Conservation (phyloP, 1,140 invertebrate species). For the Macrosteles quadrilineatus region DNA sequence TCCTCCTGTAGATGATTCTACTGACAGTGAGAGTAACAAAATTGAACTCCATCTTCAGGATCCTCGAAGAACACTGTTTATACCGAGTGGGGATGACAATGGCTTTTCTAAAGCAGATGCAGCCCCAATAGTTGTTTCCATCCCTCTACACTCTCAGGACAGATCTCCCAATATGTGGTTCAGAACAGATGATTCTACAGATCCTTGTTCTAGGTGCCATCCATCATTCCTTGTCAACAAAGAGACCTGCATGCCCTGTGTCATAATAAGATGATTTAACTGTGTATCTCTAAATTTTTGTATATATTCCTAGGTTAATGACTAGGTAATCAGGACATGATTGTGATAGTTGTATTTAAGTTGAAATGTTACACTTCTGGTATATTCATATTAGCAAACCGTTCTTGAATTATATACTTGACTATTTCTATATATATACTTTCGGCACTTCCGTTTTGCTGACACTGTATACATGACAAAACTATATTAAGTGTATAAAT, state of each 20-base stretch:
- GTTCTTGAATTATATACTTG: no score
- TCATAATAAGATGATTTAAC: conserved; percentile 29
- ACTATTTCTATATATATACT: no score
- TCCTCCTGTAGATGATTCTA: conserved; percentile 25
- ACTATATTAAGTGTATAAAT: no score
- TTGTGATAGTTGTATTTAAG: conserved; percentile 2
- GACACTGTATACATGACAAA: no score
- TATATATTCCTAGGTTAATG: not conserved
- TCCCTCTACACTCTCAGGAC: conserved; percentile 19
- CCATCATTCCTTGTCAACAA: conserved; percentile 38
- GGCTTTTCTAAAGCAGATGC: conserved; percentile 20
- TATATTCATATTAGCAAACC: no score
- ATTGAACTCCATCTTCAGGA: conserved; percentile 39
- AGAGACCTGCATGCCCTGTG: conserved; percentile 36
- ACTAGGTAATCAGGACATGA: not conserved
- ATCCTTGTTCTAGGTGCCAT: conserved; percentile 33
- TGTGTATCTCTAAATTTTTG: not conserved
- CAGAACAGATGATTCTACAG: not conserved
- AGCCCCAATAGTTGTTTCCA: conserved; percentile 35
- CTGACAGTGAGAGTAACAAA: conserved; percentile 35
- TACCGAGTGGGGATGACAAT: conserved; percentile 22
- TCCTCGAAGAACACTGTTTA: conserved; percentile 34
- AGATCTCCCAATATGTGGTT: conserved; percentile 28
- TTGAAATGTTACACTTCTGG: no score
- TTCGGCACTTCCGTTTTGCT: no score